These are phyloP conservation scores for Aleiodes alternator DNA, from an alignment of 2,888 invertebrate genomes.

Conservation along the genomic window DNA sequence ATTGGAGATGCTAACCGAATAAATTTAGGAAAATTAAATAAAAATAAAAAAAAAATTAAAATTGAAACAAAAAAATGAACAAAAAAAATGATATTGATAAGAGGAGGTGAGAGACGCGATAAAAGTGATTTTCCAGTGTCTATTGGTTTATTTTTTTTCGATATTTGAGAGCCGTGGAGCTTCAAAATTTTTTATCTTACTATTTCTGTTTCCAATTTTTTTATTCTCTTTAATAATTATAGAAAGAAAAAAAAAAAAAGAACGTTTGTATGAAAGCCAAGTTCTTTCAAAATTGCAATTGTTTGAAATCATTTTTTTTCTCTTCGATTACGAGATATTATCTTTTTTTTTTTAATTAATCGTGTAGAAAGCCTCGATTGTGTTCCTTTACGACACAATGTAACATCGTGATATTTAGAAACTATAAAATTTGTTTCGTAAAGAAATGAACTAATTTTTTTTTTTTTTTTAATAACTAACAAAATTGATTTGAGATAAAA, in stretches of 20 bases:
- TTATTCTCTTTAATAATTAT: constrained; percentile 25
- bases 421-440: constrained; percentile 64
- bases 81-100: constrained; percentile 36
- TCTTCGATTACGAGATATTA: constrained; percentile 53
- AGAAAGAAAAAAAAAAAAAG: neutral
- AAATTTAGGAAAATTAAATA: constrained; percentile 43
- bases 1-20: constrained; percentile 48
- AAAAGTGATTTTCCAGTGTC: constrained; percentile 19
- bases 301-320: constrained; percentile 50
- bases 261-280: constrained; percentile 47
- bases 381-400: constrained; percentile 58
- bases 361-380: constrained; percentile 55
- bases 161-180: constrained; percentile 26
- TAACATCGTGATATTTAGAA: constrained; percentile 72
- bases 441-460: constrained; percentile 41
- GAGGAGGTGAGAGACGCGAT: constrained; percentile 45
- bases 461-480: constrained; percentile 22
- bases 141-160: constrained; percentile 25
- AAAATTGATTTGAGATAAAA: constrained; percentile 33
- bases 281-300: constrained; percentile 55
- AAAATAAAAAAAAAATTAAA: constrained; percentile 43
- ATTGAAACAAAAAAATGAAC: constrained; percentile 37
- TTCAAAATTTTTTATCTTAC: constrained; percentile 41
- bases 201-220: constrained; percentile 15
- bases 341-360: constrained; percentile 52